Base-by-base conservation (phyloP, 2,797 vertebrate genomes). In the Neoniphon sammara region DNA sequence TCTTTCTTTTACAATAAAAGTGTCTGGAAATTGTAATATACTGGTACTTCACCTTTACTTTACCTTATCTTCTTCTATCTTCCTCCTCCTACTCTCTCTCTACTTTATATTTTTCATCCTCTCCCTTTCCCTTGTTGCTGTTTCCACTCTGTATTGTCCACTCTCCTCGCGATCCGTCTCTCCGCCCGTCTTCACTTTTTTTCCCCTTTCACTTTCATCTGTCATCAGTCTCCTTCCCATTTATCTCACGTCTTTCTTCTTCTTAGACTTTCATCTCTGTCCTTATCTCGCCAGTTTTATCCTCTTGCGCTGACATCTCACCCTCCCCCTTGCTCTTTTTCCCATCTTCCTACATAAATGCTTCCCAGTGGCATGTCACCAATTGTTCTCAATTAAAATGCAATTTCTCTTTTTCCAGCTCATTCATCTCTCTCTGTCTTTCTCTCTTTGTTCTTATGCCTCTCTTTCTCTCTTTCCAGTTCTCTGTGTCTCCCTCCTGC, bases 151-250 rank as follows among this genome's bases (percentile, higher is more conserved):
- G 8, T 39, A 39, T 9, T 39, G 36, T 39, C 36, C 9, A 39
- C 36, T 39, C 36, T 39, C 8, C 36, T 39, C 36, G 7, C 11
- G 36, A 39, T 10, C 36, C 6, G 7, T 47, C 59, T 65, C 65
- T 42, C 39, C 18, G 7, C 5, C 20, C 47, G 2, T 52, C 18
- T 18, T 34, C 18, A 12, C 44, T 52, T 59, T 61, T 11, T 2
- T 49, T 21, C 12, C 20, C 70, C 75, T 76, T 75, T 79, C 56
- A 60, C 72, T 80, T 83, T 77, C 42, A 0, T 30, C 21, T 71
- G n/a, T 72, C 57, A 7, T 70, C 36, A 25, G 0, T 20, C 15
- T 7, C 7, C 34, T 47, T 34, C 14, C 0, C 50, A 27, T 66
- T 56, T 36, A 54, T 71, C 23, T 69, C 7, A 0, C 65, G 53